Conservation (phyloP, 2,113 vertebrate genomes). For the Alethe castanea region DNA sequence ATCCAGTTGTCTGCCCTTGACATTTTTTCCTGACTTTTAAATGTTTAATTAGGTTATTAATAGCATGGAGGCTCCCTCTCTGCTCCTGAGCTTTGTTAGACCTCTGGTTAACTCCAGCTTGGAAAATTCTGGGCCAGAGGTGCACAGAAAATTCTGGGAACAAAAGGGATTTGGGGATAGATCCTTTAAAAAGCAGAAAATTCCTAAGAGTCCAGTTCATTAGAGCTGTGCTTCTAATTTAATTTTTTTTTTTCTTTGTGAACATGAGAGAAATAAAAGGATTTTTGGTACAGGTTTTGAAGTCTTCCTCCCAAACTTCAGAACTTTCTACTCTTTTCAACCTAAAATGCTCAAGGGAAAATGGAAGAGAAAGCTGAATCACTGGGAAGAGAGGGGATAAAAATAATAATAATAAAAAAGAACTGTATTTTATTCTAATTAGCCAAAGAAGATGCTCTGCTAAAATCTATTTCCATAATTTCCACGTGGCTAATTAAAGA, state of each 20-base stretch:
- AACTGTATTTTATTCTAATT: neutral
- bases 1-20: slow-evolving; percentile 30
- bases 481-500: neutral
- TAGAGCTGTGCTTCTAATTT: neutral
- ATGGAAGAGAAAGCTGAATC: neutral
- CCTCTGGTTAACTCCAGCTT: neutral
- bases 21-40: slow-evolving; percentile 62
- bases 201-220: neutral
- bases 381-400: neutral
- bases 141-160: neutral
- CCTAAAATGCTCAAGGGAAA: slow-evolving; percentile 2
- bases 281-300: neutral
- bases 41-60: slow-evolving; percentile 64
- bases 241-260: neutral
- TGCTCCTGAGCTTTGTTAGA: slow-evolving; percentile 9
- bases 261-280: neutral
- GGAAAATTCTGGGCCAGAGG: neutral
- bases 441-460: neutral
- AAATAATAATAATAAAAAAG: neutral
- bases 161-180: neutral
- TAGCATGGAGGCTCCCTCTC: slow-evolving; percentile 14
- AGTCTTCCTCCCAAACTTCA: slow-evolving; percentile 8
- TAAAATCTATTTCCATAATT: neutral
- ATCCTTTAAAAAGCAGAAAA: neutral
- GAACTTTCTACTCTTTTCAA: neutral